These are phyloP conservation scores for Doryteuthis pealeii DNA, from an alignment of 1,140 invertebrate genomes.

Conservation along the genomic window DNA sequence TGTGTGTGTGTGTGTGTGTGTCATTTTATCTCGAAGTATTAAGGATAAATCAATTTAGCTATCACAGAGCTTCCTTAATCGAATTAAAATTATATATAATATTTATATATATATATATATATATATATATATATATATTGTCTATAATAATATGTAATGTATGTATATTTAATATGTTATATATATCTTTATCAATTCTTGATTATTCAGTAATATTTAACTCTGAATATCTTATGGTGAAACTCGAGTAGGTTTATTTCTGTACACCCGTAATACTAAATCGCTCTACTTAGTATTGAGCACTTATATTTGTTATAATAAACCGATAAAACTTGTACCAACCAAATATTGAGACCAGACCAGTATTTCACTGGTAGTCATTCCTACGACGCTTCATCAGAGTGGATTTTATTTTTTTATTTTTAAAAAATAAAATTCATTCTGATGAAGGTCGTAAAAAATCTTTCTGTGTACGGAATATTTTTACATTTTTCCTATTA, in stretches of 20 bases:
- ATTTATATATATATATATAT: neutral
- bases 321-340: too few relatives aligned
- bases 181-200: neutral
- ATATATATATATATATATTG: neutral
- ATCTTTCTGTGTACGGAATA: too few relatives aligned
- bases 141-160: neutral
- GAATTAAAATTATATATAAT: neutral
- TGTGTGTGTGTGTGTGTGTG: constrained; percentile 1
- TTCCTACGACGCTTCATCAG: too few relatives aligned
- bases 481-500: too few relatives aligned
- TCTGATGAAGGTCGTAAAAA: too few relatives aligned
- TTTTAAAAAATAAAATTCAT: neutral
- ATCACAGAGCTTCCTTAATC: neutral
- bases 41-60: neutral
- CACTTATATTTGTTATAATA: too few relatives aligned
- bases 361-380: too few relatives aligned
- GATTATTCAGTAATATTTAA: neutral
- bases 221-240: neutral
- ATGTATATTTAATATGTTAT: neutral
- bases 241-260: too few relatives aligned
- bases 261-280: neutral
- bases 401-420: neutral
- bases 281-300: too few relatives aligned
- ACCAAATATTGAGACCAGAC: too few relatives aligned
- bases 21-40: neutral